Conservation (phyloP, 1,140 invertebrate genomes). For the Branchinecta lindahli region DNA sequence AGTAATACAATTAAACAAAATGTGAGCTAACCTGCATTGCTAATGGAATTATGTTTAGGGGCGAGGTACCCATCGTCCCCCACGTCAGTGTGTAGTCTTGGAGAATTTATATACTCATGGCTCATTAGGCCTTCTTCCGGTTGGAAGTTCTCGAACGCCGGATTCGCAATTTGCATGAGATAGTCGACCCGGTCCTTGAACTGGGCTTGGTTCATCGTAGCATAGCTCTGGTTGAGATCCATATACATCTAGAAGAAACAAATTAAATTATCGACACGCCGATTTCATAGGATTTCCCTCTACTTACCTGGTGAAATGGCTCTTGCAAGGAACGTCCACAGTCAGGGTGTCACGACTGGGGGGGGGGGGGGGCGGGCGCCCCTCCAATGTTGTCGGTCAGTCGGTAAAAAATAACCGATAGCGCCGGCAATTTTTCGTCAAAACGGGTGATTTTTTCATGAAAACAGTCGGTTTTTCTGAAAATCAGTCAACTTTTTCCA, state of each 20-base stretch:
- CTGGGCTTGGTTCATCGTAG: not conserved
- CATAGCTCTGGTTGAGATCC: conserved; percentile 1
- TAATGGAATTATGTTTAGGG: not conserved
- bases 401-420: too few relatives aligned
- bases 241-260: conserved; percentile 1
- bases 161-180: not conserved
- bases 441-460: too few relatives aligned
- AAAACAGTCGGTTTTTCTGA: too few relatives aligned
- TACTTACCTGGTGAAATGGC: too few relatives aligned
- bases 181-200: not conserved
- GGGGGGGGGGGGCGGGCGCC: too few relatives aligned
- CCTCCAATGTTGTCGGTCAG: too few relatives aligned
- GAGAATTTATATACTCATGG: not conserved
- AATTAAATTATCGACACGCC: not conserved
- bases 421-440: too few relatives aligned
- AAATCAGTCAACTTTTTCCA: too few relatives aligned
- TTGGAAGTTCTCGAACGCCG: not conserved
- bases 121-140: not conserved
- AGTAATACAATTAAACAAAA: not conserved
- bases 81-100: not conserved
- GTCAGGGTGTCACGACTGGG: too few relatives aligned
- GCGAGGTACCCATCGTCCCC: not conserved
- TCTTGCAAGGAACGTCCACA: too few relatives aligned
- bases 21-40: not conserved
- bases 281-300: too few relatives aligned